Evolutionary conservation across 2,797 vertebrate genomes (phyloP).

Genomic region (Dendrocincla fuliginosa): DNA sequence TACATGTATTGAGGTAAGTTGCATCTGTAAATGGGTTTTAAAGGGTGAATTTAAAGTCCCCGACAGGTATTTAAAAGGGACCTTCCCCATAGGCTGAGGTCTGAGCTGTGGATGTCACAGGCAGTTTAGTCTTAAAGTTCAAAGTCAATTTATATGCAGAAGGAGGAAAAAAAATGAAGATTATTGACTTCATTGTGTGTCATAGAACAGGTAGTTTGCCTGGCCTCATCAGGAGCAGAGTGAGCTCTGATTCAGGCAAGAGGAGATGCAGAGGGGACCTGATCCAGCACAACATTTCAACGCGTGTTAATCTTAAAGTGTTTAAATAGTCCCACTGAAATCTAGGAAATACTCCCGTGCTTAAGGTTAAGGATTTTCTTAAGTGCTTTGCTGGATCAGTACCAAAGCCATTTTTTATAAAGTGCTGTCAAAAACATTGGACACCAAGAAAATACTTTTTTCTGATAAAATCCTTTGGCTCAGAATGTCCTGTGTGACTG

Average conservation of each 20-base stretch:
- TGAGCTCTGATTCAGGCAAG: neutral
- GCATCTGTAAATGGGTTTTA: neutral
- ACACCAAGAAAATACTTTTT: neutral
- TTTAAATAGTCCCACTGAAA: neutral
- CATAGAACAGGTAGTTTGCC: neutral
- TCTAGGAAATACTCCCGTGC: slow-evolving; percentile 4
- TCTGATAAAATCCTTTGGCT: slow-evolving; percentile 27
- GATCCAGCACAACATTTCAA: neutral
- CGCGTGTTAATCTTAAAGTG: accelerated
- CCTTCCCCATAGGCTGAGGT: neutral
- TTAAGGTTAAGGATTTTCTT: slow-evolving; percentile 16
- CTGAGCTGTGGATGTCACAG: neutral
- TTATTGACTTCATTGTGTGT: accelerated
- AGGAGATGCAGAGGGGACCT: neutral
- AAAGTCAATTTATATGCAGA: neutral
- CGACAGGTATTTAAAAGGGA: neutral
- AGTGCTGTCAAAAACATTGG: neutral
- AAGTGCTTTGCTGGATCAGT: slow-evolving; percentile 54
- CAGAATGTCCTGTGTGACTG: neutral
- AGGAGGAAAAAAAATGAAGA: neutral
- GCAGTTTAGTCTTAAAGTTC: neutral
- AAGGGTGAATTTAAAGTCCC: neutral
- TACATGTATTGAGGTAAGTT: neutral
- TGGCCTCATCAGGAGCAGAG: neutral
- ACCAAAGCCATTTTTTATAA: neutral